Percentiles rank a stretch among this genome's conserved stretches.
phyloP scores from a whole-genome alignment of 2,113 vertebrate genomes.

The Phocoena sinus region DNA sequence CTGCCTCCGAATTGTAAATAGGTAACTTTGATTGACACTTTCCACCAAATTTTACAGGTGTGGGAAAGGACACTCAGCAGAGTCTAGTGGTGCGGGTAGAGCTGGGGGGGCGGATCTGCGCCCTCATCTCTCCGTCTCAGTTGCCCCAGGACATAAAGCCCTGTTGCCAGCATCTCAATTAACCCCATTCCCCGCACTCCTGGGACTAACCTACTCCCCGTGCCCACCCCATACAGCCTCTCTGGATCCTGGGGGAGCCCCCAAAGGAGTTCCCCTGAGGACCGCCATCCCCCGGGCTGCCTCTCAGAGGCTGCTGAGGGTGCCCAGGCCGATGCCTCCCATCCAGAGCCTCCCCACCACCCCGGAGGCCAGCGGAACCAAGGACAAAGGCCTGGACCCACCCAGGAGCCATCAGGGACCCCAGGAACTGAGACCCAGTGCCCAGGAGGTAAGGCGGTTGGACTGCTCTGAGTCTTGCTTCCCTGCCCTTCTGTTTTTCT shows the following conservation, averaged over 20 bases:
- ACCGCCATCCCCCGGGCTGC: constrained; percentile 27
- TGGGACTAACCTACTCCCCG: not conserved
- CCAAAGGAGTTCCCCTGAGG: constrained; percentile 17
- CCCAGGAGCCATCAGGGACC: not conserved
- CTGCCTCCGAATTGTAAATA: not conserved
- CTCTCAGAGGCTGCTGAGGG: constrained; percentile 64
- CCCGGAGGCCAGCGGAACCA: not conserved
- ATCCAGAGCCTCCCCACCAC: constrained; percentile 65
- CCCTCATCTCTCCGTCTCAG: not conserved
- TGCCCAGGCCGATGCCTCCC: constrained; percentile 55
- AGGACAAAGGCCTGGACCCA: not conserved
- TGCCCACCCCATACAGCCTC: not conserved
- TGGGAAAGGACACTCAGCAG: not conserved
- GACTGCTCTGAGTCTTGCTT: not conserved
- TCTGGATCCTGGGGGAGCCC: constrained; percentile 26
- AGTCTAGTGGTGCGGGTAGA: not conserved
- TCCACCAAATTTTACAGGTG: not conserved
- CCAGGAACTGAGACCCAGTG: not conserved
- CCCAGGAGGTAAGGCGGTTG: not conserved
- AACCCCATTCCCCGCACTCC: not conserved
- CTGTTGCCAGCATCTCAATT: not conserved
- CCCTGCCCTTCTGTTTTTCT: not conserved
- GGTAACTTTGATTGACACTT: not conserved
- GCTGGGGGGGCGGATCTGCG: not conserved
- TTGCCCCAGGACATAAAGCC: not conserved